Evolutionary conservation across 2,797 vertebrate species (phyloP), one percentile per base, ranked within the genome.

Genomic region (Eulemur coronatus): DNA sequence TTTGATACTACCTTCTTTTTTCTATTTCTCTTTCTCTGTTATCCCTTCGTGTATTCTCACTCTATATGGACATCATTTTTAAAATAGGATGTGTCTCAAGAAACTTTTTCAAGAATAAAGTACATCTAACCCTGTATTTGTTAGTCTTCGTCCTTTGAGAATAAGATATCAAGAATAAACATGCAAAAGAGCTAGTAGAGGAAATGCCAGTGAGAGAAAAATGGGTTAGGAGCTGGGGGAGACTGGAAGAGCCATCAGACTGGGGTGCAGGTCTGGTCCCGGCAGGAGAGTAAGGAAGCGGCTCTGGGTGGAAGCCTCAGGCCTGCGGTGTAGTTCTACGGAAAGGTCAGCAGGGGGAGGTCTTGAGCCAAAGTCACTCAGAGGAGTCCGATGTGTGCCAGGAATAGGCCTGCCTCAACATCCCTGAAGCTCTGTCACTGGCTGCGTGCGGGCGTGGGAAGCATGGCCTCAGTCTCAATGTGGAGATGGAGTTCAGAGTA

Each of bases 91-190:
- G 10, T 18, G 59, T 35, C 59, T 67, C 59, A 81, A 84, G 33
- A 90, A 69, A 91, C 4, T 46, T 92, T 79, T 67, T 73, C 43
- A 65, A 52, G 59, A 72, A 57, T 38, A 85, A 80, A 84, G 43
- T 22, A 57, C 24, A 33, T 69, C 26, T 48, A 89, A 89, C 22
- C 48, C n/a, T 95, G 1, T 33, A 43, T 82, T 79, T 80, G 20
- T 79, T 75, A 85, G 24, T 46, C 4, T n/a, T n/a, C 28, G 13
- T 17, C 46, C 26, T 91, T 92, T 91, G 61, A 86, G 75, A 86
- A 94, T 57, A 24, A 52, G 38, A 50, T 79, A 86, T 52, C 30
- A 69, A 72, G 18, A 81, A 67, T 63, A 69, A 92, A 46, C 28
- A 81, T 28, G 18, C 1, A 65, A 63, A 89, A 33, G 15, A 67